Percentiles rank a stretch among this genome's conserved stretches.
Conservation (phyloP, 2,797 vertebrate species). For the Phalloptychus januarius region DNA sequence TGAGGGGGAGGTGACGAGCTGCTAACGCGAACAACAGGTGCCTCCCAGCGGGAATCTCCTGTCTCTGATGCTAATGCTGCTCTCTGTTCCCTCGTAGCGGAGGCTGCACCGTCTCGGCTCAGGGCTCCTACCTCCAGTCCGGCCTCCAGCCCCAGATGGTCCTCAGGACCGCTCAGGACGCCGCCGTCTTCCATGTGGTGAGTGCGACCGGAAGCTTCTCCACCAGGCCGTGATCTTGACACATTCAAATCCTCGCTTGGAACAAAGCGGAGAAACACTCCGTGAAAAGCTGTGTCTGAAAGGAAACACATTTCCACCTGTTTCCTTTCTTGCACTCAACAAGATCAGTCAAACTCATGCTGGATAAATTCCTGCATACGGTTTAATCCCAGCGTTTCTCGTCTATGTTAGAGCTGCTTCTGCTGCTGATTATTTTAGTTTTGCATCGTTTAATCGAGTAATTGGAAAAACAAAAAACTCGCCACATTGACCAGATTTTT, state of each 20-base stretch:
- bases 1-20: constrained; percentile 63
- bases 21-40: constrained; percentile 66
- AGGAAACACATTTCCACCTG: neutral
- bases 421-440: neutral
- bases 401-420: neutral
- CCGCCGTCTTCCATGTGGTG: constrained; percentile 91
- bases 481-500: neutral
- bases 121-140: constrained; percentile 91
- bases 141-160: constrained; percentile 92
- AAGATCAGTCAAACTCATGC: neutral
- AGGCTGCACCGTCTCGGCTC: constrained; percentile 94
- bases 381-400: neutral
- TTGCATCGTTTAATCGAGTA: neutral
- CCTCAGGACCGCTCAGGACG: constrained; percentile 85
- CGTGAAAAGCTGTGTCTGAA: neutral
- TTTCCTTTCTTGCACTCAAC: neutral
- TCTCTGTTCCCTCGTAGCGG: constrained; percentile 78
- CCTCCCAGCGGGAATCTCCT: constrained; percentile 55
- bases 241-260: neutral
- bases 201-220: constrained; percentile 66
- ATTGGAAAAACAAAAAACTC: neutral
- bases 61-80: constrained; percentile 42
- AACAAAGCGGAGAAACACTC: neutral
- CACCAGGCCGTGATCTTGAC: neutral
- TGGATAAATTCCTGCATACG: neutral